Evolutionary conservation across 2,797 vertebrate species (phyloP), one percentile per base, ranked within the genome.

Genomic region (Chelonia mydas): DNA sequence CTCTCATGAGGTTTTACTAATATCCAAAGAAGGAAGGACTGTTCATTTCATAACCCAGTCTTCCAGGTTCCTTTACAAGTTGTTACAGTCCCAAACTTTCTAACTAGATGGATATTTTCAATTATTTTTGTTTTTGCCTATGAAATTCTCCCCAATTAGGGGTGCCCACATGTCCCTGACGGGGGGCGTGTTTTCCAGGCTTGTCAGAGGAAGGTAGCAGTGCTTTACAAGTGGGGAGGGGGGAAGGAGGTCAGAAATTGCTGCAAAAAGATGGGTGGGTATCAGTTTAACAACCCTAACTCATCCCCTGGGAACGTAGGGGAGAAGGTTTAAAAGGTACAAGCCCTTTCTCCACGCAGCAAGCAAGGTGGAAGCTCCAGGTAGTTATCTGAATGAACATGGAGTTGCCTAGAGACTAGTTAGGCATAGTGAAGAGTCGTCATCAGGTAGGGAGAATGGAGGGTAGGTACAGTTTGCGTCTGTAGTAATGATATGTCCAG

Each of bases 1-100:
- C 95, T 87, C 97, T 97, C 96, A 96, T 94, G 96, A 97, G 96
- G 97, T 98, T 95, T 97, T 95, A 89, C 97, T 97, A 98, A 96
- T 97, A 97, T 95, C 89, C 85, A 95, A 84, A 94, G 88, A 90
- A 33, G 53, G 89, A 95, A 93, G 41, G 92, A 97, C 96, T 97
- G 94, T 90, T 98, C 96, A 68, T 88, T 97, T 96, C 86, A 87
- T 82, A 87, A 96, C 85, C 81, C 86, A 55, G 84, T 72, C 91
- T 97, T 96, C 96, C 96, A 97, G 97, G 90, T 98, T 97, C 96
- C 94, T 97, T 97, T 91, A 96, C 77, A 95, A 97, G 87, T 96
- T 91, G 91, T 95, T 96, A 87, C 41, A 53, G 94, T 89, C 95
- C 81, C 72, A 88, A 61, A 81, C 61, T 93, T 93, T 93, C 61